phyloP scores from a whole-genome alignment of 2,888 invertebrate genomes.

The Mythimna impura region DNA sequence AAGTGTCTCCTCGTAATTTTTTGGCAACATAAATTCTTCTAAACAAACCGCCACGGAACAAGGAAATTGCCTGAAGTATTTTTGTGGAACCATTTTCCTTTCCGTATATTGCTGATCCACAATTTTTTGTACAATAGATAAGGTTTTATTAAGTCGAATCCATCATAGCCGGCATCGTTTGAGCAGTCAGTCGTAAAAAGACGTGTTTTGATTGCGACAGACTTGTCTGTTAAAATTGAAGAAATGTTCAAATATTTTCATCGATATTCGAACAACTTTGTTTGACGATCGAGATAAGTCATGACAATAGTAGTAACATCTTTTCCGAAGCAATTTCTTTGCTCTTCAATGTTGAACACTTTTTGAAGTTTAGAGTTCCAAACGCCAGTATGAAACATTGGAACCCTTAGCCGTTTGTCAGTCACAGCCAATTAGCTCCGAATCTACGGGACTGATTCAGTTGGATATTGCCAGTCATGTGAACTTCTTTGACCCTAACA shows the following conservation, averaged over 20 bases:
- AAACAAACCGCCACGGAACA: conserved; percentile 24
- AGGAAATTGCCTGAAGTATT: conserved; percentile 50
- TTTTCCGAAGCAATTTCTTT: neutral
- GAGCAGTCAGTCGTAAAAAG: conserved; percentile 35
- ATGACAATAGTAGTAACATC: neutral
- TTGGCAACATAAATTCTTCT: conserved; percentile 4
- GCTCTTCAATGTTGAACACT: neutral
- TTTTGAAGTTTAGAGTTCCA: neutral
- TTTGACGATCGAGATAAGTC: neutral
- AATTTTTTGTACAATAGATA: conserved; percentile 47
- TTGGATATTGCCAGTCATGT: too few species aligned
- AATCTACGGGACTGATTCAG: too few species aligned
- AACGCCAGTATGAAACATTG: too few species aligned
- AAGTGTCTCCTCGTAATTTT: neutral
- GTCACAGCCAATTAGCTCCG: too few species aligned
- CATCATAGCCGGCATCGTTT: conserved; percentile 35
- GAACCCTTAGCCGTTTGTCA: too few species aligned
- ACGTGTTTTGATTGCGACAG: conserved; percentile 8
- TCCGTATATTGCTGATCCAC: conserved; percentile 43
- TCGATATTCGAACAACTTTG: conserved; percentile 11
- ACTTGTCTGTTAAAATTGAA: conserved; percentile 26
- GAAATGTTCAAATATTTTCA: conserved; percentile 25
- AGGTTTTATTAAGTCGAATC: conserved; percentile 40
- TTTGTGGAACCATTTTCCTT: conserved; percentile 38
- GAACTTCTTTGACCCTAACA: too few species aligned